phyloP scores from a whole-genome alignment of 1,140 invertebrate species.

The Ceratosolen fusciceps region DNA sequence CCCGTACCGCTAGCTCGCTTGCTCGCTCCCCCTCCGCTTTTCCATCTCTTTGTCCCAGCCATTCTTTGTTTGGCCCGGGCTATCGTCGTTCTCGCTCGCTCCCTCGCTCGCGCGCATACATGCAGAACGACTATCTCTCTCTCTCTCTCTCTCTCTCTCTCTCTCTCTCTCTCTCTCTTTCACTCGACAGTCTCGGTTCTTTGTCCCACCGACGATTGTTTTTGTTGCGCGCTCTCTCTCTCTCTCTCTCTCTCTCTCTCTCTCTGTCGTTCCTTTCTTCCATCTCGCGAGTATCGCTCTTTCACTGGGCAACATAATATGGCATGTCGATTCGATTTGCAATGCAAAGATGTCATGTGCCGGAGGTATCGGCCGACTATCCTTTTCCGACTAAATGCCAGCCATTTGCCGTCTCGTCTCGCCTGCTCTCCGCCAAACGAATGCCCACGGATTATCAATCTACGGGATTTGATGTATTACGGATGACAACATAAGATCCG shows the following conservation, averaged over 20 bases:
- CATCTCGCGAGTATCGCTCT: not conserved
- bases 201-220: conserved; percentile 28
- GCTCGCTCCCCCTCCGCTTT: conserved; percentile 42
- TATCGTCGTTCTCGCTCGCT: conserved; percentile 21
- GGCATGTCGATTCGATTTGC: conserved; percentile 7
- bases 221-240: conserved; percentile 9
- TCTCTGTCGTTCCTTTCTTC: not conserved
- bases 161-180: not conserved
- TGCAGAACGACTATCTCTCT: conserved; percentile 37
- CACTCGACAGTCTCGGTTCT: not conserved
- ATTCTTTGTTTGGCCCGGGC: conserved; percentile 36
- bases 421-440: not conserved
- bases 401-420: not conserved
- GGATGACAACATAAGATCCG: conserved; percentile 11
- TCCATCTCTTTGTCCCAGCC: conserved; percentile 42
- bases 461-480: not conserved
- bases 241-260: conserved; percentile 11
- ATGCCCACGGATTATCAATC: conserved; percentile 10
- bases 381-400: not conserved
- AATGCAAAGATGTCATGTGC: conserved; percentile 1
- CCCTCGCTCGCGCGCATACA: conserved; percentile 5
- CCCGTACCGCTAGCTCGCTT: conserved; percentile 43
- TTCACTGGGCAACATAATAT: conserved; percentile 4
- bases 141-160: not conserved
- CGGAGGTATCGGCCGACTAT: not conserved